Percentiles rank a stretch among this genome's conserved stretches.
phyloP scores from a whole-genome alignment of 1,140 invertebrate species.

The Drosophila bocki region DNA sequence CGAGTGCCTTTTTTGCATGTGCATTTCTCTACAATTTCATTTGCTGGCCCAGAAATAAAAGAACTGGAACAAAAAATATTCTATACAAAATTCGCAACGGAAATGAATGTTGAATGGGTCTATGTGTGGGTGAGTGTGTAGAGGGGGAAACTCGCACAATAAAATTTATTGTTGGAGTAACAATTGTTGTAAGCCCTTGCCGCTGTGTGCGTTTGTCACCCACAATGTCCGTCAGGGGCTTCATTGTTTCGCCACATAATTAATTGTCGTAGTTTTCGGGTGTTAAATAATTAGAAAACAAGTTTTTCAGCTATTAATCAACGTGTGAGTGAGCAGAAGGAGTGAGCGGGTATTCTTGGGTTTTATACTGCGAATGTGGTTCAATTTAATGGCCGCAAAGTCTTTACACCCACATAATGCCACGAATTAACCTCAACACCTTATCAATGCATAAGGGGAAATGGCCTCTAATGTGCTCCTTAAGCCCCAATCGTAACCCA shows the following conservation, averaged over 20 bases:
- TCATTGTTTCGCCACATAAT: conserved; percentile 83
- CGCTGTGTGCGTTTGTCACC: conserved; percentile 50
- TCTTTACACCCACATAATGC: conserved; percentile 13
- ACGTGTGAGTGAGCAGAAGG: conserved; percentile 29
- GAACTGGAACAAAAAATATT: conserved; percentile 26
- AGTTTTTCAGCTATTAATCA: conserved; percentile 80
- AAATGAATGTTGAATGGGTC: conserved; percentile 49
- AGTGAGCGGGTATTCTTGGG: conserved; percentile 14
- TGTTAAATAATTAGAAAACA: conserved; percentile 84
- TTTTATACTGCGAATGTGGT: conserved; percentile 4
- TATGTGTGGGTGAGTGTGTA: conserved; percentile 18
- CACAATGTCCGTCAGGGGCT: conserved; percentile 69
- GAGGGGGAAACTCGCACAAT: conserved; percentile 61
- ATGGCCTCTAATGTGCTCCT: conserved; percentile 42
- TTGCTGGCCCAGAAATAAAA: conserved; percentile 43
- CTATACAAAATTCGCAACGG: conserved; percentile 55
- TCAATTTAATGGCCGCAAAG: conserved; percentile 40
- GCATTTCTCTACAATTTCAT: conserved; percentile 68
- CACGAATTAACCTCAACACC: conserved; percentile 54
- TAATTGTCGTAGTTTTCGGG: conserved; percentile 82
- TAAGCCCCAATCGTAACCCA: conserved; percentile 68
- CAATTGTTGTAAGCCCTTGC: conserved; percentile 68
- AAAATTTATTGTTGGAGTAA: conserved; percentile 77
- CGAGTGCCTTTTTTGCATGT: conserved; percentile 20
- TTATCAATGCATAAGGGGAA: conserved; percentile 41